Percentiles rank a stretch among this genome's conserved stretches.
Evolutionary conservation across 2,888 invertebrate genomes (phyloP).

Genomic region (Aplocera efformata): DNA sequence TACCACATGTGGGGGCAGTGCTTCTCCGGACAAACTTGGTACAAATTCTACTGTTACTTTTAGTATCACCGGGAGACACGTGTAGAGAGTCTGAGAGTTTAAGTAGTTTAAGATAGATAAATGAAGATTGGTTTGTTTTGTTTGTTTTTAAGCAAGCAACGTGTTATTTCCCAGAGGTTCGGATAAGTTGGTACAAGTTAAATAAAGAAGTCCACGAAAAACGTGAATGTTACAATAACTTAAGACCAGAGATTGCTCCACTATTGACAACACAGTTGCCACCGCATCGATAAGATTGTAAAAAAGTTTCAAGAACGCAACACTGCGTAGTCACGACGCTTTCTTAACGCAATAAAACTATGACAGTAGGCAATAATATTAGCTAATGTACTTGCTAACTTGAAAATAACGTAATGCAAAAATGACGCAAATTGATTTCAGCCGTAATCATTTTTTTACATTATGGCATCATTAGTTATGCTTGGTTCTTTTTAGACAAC

Average conservation of each 20-base stretch:
- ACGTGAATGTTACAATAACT: conserved; percentile 46
- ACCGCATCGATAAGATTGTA: conserved; percentile 47
- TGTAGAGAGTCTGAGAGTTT: too few species aligned
- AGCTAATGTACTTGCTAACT: conserved; percentile 30
- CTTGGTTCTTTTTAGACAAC: too few species aligned
- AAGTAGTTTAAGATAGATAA: too few species aligned
- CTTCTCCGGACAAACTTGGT: too few species aligned
- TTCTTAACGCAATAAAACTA: conserved; percentile 41
- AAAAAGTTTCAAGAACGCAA: conserved; percentile 44
- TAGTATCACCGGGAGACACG: too few species aligned
- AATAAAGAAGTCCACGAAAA: conserved; percentile 32
- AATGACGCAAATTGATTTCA: conserved; percentile 28
- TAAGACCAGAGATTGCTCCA: conserved; percentile 47
- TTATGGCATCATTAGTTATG: conserved; percentile 21
- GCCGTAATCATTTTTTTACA: conserved; percentile 21
- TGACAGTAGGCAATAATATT: conserved; percentile 43
- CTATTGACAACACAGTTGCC: conserved; percentile 36
- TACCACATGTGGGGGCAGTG: too few species aligned
- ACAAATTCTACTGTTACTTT: too few species aligned
- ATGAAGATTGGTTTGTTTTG: too few species aligned
- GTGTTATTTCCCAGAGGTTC: conserved; percentile 9
- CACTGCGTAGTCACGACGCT: conserved; percentile 47
- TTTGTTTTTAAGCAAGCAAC: too few species aligned
- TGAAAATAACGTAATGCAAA: conserved; percentile 33
- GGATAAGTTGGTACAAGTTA: conserved; percentile 1